A percentile compares a stretch with the other conserved stretches of the same genome.
These are phyloP conservation scores for Malaclemys terrapin DNA, from an alignment of 2,113 vertebrate species.

Conservation along the genomic window DNA sequence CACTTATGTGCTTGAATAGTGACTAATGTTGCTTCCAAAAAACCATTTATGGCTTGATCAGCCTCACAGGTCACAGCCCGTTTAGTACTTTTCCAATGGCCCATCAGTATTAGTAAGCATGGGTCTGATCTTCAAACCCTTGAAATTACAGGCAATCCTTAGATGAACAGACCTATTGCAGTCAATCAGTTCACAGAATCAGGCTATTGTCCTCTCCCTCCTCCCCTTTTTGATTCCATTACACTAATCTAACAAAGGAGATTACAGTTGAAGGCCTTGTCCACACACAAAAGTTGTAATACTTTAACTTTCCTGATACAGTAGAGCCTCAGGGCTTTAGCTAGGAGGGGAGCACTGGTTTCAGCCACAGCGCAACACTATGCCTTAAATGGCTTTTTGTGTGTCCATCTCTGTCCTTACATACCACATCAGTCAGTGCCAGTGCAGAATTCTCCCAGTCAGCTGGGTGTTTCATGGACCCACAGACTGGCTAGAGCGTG, in stretches of 20 bases:
- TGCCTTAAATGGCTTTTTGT: no score
- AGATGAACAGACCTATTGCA: background rate
- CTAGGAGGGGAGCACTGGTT: no score
- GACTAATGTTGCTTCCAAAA: conserved; percentile 6
- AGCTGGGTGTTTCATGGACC: no score
- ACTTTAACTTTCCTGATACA: background rate
- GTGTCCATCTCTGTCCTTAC: no score
- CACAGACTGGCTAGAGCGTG: no score
- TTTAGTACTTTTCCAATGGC: background rate
- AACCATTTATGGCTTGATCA: background rate
- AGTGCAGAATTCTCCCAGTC: no score
- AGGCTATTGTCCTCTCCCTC: background rate
- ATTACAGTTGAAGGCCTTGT: background rate
- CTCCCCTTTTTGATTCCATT: background rate
- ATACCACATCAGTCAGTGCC: no score
- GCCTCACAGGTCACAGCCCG: background rate
- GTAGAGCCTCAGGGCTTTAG: no score
- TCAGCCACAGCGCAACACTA: no score
- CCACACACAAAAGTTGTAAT: background rate
- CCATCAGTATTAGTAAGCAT: background rate
- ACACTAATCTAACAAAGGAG: background rate
- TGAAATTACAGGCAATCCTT: background rate
- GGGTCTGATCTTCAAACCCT: background rate
- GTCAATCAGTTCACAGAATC: background rate
- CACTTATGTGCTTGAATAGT: background rate